Evolutionary conservation across 2,888 invertebrate species (phyloP).

Genomic region (Balanococcus diminutus): DNA sequence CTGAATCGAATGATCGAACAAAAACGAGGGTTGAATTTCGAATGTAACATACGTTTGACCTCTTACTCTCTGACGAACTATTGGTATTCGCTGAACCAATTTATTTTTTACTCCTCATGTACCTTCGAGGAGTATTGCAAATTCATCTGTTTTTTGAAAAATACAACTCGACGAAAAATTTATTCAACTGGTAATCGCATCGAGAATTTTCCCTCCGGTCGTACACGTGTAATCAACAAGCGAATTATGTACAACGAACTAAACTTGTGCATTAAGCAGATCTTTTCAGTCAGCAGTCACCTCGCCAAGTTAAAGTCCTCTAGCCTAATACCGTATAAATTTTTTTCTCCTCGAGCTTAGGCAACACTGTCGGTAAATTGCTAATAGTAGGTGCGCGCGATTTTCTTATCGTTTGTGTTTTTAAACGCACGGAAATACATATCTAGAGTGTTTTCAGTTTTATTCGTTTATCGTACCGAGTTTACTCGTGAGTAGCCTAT

Average conservation of each 20-base stretch:
- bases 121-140: too few species aligned
- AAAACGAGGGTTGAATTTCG: background rate
- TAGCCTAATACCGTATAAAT: too few species aligned
- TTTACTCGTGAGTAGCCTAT: background rate
- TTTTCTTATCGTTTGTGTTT: constrained; percentile 8
- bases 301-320: too few species aligned
- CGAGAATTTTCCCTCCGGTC: background rate
- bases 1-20: constrained; percentile 1
- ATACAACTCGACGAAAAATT: background rate
- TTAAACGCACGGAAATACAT: constrained; percentile 1
- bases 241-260: background rate
- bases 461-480: constrained; percentile 14
- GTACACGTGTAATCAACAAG: background rate
- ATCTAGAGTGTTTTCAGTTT: constrained; percentile 34
- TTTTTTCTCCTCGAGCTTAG: background rate
- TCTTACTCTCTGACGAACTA: background rate
- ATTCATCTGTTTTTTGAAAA: too few species aligned
- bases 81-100: background rate
- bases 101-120: too few species aligned
- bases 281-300: background rate
- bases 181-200: background rate
- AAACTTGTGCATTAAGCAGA: too few species aligned
- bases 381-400: constrained; percentile 14
- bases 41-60: background rate
- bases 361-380: constrained; percentile 6